phyloP scores from a whole-genome alignment of 2,113 vertebrate genomes.

The Salvelinus fontinalis region DNA sequence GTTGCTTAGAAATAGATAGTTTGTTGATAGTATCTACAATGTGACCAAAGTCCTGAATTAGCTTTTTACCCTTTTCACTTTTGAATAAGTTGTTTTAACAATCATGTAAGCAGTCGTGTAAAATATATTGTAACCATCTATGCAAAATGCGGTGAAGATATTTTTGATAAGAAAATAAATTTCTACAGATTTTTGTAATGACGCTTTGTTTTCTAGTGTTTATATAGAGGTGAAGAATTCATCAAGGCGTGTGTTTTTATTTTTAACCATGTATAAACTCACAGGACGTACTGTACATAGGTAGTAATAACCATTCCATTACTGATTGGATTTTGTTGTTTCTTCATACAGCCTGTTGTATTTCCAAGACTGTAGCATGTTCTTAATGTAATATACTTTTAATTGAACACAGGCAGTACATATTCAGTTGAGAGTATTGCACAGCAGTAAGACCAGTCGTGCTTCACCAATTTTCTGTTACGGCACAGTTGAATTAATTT shows the following conservation, averaged over 20 bases:
- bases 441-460: conserved; percentile 3
- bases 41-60: neutral
- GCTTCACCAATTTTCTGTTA: conserved; percentile 19
- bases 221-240: neutral
- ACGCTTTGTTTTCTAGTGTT: neutral
- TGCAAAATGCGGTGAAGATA: conserved; percentile 69
- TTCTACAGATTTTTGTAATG: conserved; percentile 62
- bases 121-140: conserved; percentile 66
- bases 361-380: neutral
- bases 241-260: neutral
- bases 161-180: conserved; percentile 71
- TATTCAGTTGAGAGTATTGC: conserved; percentile 25
- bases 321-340: neutral
- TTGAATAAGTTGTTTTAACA: conserved; percentile 17
- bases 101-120: conserved; percentile 42
- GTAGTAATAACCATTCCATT: neutral
- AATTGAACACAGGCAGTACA: conserved; percentile 34
- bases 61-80: neutral
- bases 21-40: too few relatives aligned
- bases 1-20: too few relatives aligned
- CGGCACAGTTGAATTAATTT: conserved; percentile 48
- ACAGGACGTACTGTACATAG: neutral
- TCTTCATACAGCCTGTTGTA: conserved; percentile 23
- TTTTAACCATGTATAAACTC: neutral
- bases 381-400: conserved; percentile 13